Conservation (phyloP, 2,888 invertebrate genomes). For the Drosophila anomalipes region DNA sequence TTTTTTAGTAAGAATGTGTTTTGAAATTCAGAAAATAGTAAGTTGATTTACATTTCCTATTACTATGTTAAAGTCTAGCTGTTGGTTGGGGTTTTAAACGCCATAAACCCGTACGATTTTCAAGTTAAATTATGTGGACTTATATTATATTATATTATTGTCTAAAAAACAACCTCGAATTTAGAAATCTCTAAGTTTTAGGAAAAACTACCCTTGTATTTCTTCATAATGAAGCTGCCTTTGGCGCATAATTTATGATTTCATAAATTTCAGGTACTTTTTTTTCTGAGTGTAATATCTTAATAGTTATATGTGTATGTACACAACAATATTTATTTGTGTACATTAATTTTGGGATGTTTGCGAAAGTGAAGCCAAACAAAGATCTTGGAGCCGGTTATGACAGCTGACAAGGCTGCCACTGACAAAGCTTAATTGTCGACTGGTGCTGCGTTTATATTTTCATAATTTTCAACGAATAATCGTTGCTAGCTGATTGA, state of each 20-base stretch:
- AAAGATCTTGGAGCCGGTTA: slow-evolving; percentile 14
- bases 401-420: slow-evolving; percentile 21
- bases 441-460: neutral
- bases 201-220: neutral
- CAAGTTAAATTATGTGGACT: neutral
- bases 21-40: neutral
- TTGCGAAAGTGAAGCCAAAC: slow-evolving; percentile 13
- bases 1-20: neutral
- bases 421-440: neutral
- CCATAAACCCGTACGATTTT: neutral
- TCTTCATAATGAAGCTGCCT: neutral
- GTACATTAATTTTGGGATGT: slow-evolving; percentile 22
- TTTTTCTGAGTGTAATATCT: neutral
- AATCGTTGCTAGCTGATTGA: slow-evolving; percentile 11
- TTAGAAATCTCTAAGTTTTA: neutral
- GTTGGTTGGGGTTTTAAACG: neutral
- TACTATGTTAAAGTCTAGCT: neutral
- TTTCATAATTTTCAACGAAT: neutral
- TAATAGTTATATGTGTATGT: neutral
- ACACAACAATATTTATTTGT: neutral
- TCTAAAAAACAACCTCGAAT: neutral
- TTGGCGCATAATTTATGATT: neutral
- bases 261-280: neutral
- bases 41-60: neutral
- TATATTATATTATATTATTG: no score